phyloP scores from a whole-genome alignment of 2,888 invertebrate species.

The Coremacera marginata region DNA sequence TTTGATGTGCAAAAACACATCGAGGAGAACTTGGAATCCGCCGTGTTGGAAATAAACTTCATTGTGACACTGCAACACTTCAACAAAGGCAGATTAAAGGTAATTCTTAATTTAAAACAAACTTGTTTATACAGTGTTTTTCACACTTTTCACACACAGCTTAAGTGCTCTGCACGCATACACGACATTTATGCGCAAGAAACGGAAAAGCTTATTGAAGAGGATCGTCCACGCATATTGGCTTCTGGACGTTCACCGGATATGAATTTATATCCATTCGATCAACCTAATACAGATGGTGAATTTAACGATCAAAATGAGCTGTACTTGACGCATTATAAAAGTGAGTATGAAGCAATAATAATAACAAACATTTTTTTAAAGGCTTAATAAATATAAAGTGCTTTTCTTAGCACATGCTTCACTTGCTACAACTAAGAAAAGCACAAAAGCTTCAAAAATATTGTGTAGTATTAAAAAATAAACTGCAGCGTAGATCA shows the following conservation, averaged over 20 bases:
- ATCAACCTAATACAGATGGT: constrained; percentile 61
- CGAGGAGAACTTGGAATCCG: constrained; percentile 64
- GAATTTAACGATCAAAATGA: constrained; percentile 63
- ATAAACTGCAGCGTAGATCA: too few species aligned
- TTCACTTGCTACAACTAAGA: too few species aligned
- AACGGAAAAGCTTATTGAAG: constrained; percentile 66
- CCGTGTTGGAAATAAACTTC: constrained; percentile 66
- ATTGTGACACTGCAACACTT: constrained; percentile 66
- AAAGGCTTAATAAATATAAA: too few species aligned
- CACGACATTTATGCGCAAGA: constrained; percentile 67
- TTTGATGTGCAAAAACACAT: constrained; percentile 65
- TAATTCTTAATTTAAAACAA: too few species aligned
- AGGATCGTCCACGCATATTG: constrained; percentile 68
- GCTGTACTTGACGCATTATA: constrained; percentile 63
- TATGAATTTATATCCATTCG: constrained; percentile 66
- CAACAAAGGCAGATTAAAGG: constrained; percentile 65
- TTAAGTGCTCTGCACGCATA: constrained; percentile 67
- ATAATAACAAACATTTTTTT: too few species aligned
- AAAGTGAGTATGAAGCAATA: constrained; percentile 57
- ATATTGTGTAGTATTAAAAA: too few species aligned
- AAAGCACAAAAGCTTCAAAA: too few species aligned
- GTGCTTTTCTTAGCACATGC: too few species aligned
- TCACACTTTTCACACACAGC: constrained; percentile 48
- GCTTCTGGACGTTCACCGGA: constrained; percentile 69
- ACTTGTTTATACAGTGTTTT: too few species aligned